Evolutionary conservation across 1,140 invertebrate genomes (phyloP).

Genomic region (Drosophila auraria): DNA sequence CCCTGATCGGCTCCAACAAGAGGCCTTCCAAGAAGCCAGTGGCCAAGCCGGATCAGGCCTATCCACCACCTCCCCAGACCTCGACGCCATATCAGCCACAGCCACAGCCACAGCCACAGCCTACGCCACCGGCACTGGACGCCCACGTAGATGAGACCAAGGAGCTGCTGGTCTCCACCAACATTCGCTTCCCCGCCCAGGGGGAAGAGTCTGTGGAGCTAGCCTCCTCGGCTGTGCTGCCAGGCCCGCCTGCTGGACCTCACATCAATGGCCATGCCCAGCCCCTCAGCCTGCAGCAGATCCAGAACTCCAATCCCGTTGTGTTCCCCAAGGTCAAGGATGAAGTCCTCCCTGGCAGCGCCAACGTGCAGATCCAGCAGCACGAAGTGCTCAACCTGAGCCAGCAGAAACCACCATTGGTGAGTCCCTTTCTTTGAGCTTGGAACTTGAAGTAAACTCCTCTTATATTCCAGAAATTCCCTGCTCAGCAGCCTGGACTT

Average conservation of each 20-base stretch:
- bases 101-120: constrained; percentile 6
- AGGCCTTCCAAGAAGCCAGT: constrained; percentile 39
- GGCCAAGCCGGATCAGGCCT: constrained; percentile 20
- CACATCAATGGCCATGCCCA: constrained; percentile 82
- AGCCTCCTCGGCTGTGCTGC: constrained; percentile 30
- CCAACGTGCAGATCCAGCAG: constrained; percentile 76
- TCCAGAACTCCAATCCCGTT: constrained; percentile 73
- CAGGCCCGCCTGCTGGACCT: constrained; percentile 48
- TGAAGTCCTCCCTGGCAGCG: constrained; percentile 25
- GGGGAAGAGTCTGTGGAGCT: constrained; percentile 63
- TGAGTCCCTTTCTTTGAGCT: constrained; percentile 5
- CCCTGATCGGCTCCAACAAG: constrained; percentile 65
- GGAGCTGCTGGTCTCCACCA: constrained; percentile 75
- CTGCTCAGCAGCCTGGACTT: constrained; percentile 45
- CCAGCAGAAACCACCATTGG: constrained; percentile 74
- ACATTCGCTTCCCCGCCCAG: constrained; percentile 79
- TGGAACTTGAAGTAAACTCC: no score
- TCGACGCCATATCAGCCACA: constrained; percentile 8
- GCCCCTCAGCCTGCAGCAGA: constrained; percentile 74
- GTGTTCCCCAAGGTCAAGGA: constrained; percentile 75
- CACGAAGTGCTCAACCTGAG: constrained; percentile 78
- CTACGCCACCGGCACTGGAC: constrained; percentile 1
- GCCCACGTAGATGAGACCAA: constrained; percentile 59
- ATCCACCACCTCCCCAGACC: neutral
- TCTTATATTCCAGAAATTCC: constrained; percentile 59